phyloP scores from a whole-genome alignment of 2,113 vertebrate species.

The Vireo altiloquus region DNA sequence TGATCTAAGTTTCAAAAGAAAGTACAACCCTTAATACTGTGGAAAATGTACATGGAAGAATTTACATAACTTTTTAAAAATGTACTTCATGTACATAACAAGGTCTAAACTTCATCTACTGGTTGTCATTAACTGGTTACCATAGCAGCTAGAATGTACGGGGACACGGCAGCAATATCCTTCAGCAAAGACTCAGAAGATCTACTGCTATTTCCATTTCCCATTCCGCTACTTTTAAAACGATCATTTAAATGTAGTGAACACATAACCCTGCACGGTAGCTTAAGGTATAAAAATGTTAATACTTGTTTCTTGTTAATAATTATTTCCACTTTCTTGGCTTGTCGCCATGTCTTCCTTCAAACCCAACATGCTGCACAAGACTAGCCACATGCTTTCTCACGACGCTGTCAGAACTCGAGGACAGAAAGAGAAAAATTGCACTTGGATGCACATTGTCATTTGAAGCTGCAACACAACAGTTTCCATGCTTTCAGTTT shows the following conservation, averaged over 20 bases:
- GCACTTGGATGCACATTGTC: background rate
- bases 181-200: conserved; percentile 45
- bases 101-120: conserved; percentile 63
- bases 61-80: conserved; percentile 9
- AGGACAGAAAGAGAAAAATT: conserved; percentile 15
- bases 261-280: conserved; percentile 63
- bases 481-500: conserved; percentile 54
- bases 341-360: conserved; percentile 69
- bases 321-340: conserved; percentile 66
- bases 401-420: conserved; percentile 19
- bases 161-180: conserved; percentile 14
- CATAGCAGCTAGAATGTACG: conserved; percentile 62
- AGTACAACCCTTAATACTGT: conserved; percentile 62
- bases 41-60: conserved; percentile 76
- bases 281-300: conserved; percentile 27
- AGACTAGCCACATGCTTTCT: conserved; percentile 28
- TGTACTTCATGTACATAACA: conserved; percentile 75
- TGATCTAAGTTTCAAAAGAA: conserved; percentile 70
- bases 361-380: conserved; percentile 53
- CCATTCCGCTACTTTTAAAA: conserved; percentile 53
- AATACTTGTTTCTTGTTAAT: conserved; percentile 27
- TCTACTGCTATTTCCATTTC: conserved; percentile 59
- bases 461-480: conserved; percentile 51
- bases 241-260: conserved; percentile 29
- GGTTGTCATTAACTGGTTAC: conserved; percentile 54